These are phyloP conservation scores for Mythimna loreyi DNA, from an alignment of 2,888 invertebrate genomes.

Conservation along the genomic window DNA sequence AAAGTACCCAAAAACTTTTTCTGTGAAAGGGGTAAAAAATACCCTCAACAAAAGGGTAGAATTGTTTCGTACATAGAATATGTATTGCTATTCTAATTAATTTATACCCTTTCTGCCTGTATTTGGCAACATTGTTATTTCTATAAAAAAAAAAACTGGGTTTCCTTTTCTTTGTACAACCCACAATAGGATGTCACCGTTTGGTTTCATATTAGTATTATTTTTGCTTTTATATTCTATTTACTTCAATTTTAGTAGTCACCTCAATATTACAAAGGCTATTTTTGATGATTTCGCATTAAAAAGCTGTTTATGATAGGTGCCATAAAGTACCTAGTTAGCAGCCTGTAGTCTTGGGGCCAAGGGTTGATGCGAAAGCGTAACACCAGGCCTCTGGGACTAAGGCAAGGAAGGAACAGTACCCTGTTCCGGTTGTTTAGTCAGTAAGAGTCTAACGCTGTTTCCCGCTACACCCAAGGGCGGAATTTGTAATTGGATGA, in stretches of 20 bases:
- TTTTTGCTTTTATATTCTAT: conserved; percentile 4
- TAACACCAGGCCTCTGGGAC: too few relatives aligned
- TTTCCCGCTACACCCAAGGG: too few relatives aligned
- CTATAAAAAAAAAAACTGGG: conserved; percentile 17
- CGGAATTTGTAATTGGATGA: too few relatives aligned
- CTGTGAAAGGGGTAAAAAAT: conserved; percentile 10
- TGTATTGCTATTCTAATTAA: conserved; percentile 44
- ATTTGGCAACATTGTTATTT: conserved; percentile 28
- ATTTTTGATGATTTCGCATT: too few relatives aligned
- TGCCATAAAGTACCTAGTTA: too few relatives aligned
- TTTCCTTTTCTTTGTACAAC: conserved; percentile 26
- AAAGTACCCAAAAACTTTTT: conserved; percentile 12
- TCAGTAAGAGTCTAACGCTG: too few relatives aligned
- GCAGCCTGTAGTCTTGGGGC: too few relatives aligned
- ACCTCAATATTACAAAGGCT: too few relatives aligned
- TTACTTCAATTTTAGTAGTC: background rate
- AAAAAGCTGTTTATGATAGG: too few relatives aligned
- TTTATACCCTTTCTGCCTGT: conserved; percentile 17
- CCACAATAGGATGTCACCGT: conserved; percentile 31
- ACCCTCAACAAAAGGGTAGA: conserved; percentile 14
- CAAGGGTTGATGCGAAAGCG: too few relatives aligned
- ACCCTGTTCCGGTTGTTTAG: too few relatives aligned
- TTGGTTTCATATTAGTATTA: conserved; percentile 10
- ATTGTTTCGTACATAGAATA: conserved; percentile 21
- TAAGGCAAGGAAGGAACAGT: too few relatives aligned